These are phyloP conservation scores for Dromiciops gliroides DNA, from an alignment of 2,113 vertebrate genomes.

Conservation along the genomic window DNA sequence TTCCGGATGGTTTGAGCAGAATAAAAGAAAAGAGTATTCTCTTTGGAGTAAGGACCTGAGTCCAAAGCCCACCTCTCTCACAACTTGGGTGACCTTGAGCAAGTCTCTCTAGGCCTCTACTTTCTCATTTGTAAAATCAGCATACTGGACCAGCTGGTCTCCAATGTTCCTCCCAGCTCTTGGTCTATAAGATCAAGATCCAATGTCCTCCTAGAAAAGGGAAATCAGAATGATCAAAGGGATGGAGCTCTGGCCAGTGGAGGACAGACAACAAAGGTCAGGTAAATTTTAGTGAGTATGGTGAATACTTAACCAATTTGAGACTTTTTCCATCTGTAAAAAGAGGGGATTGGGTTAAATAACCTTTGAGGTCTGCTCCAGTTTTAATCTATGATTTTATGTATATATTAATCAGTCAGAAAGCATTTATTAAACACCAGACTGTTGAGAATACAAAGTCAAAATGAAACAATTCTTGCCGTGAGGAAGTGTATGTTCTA, in stretches of 20 bases:
- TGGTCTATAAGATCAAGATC: background rate
- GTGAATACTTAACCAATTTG: background rate
- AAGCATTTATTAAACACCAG: background rate
- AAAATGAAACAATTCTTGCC: background rate
- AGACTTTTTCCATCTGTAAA: background rate
- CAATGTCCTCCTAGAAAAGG: background rate
- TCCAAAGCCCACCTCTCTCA: background rate
- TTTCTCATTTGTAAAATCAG: background rate
- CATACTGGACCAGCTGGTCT: background rate
- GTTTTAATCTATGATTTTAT: background rate
- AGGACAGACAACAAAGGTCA: background rate
- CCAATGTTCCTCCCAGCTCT: background rate
- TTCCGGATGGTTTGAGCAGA: background rate
- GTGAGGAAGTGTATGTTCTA: background rate
- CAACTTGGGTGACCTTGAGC: background rate
- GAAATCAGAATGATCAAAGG: background rate
- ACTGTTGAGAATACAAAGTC: background rate
- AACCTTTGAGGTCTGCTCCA: background rate
- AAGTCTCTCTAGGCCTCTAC: background rate
- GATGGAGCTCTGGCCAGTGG: background rate
- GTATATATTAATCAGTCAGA: background rate
- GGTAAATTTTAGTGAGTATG: too few relatives aligned
- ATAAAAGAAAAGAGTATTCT: background rate
- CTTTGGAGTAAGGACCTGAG: background rate
- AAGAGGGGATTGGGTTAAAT: background rate